These are phyloP conservation scores for Rhabdophis nuchalis DNA, from an alignment of 2,797 vertebrate genomes.

Conservation along the genomic window DNA sequence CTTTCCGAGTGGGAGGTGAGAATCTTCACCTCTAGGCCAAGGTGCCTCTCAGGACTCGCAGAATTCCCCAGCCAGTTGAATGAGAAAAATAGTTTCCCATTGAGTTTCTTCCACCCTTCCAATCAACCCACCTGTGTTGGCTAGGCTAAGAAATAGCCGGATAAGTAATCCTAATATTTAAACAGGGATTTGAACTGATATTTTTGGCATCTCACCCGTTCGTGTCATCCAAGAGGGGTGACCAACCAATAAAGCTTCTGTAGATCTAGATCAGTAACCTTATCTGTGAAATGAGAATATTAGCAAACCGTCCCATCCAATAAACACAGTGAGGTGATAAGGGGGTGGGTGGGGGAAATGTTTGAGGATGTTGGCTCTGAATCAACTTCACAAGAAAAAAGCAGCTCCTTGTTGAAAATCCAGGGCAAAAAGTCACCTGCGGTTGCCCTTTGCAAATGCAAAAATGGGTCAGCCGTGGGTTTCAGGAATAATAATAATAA, in stretches of 20 bases:
- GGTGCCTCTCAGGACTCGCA: accelerated
- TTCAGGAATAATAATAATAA: too few species aligned
- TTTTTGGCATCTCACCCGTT: neutral
- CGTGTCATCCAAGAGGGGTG: neutral
- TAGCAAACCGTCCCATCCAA: neutral
- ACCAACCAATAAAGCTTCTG: neutral
- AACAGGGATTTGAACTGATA: neutral
- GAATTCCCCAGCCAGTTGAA: neutral
- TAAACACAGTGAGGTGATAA: neutral
- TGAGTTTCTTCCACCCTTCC: neutral
- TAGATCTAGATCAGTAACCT: neutral
- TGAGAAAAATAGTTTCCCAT: neutral
- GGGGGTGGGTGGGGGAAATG: accelerated
- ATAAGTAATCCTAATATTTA: neutral
- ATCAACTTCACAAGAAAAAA: neutral
- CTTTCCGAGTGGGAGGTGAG: neutral
- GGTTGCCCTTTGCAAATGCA: accelerated
- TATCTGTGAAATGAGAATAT: neutral
- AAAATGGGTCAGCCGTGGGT: neutral
- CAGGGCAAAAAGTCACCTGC: neutral
- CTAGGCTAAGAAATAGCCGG: neutral
- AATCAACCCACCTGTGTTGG: neutral
- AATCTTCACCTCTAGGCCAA: neutral
- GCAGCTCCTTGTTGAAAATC: neutral
- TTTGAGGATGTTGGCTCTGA: neutral